Evolutionary conservation across 2,888 invertebrate genomes (phyloP), one percentile per base, ranked within the genome.

Genomic region (Tachina grossa): DNA sequence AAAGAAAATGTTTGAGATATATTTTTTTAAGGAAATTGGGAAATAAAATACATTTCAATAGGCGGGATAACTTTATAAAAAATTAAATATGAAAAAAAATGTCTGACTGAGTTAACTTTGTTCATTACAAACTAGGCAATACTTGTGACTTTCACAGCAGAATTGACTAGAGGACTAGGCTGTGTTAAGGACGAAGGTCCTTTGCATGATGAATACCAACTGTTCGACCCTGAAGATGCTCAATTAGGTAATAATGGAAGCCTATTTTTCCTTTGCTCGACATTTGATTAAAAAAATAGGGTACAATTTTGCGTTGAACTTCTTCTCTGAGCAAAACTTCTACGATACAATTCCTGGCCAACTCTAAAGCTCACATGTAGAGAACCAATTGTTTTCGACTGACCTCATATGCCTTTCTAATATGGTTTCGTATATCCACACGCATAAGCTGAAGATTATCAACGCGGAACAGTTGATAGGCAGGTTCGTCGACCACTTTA

Each of bases 291-390:
- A n/a, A 49, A 72, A 71, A 0, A 71, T 19, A 1, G 71, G 71
- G 1, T 22, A 59, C 0, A 72, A 31, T 47, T 72, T 69, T 1
- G 55, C 69, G 14, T 19, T 69, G 14, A 69, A 22, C 8, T 72
- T 57, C 8, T 47, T 47, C 71, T 72, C n/a, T 59, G 78, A 10
- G 74, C 72, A 41, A 79, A 84, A 31, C 75, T 84, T 9, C 78
- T 19, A 4, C 78, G 41, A 14, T 66, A 84, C 13, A 83, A 59
- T 31, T 77, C 77, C 9, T 83, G 77, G 8, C 83, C 66, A 10
- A 72, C 19, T 41, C 39, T 16, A 45, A 79, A 84, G 10, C 9
- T 31, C 8, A 74, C 22, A 6, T 53, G 57, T 1, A 63, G 53
- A 9, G 71, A 13, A 9, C 80, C 71, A 6, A 84, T 22, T 59